Evolutionary conservation across 2,797 vertebrate species (phyloP).

Genomic region (Enteromius paludinosus): DNA sequence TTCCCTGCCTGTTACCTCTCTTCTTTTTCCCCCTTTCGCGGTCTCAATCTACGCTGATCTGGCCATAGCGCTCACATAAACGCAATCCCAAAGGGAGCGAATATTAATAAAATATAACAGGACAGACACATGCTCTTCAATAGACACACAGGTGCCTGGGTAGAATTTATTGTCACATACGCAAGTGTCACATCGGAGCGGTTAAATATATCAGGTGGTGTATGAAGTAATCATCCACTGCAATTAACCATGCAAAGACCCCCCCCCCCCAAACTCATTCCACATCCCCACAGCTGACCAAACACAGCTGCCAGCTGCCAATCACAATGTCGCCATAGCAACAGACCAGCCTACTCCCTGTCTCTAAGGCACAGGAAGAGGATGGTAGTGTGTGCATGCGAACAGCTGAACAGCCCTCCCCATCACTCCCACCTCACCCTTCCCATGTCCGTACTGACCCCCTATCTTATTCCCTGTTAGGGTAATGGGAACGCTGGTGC

Average conservation of each 20-base stretch:
- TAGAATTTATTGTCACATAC: slow-evolving; percentile 50
- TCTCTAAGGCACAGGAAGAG: slow-evolving; percentile 65
- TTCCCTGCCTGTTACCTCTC: slow-evolving; percentile 61
- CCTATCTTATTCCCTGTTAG: slow-evolving; percentile 65
- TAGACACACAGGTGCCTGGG: slow-evolving; percentile 46
- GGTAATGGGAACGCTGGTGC: slow-evolving; percentile 59
- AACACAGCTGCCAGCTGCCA: slow-evolving; percentile 73
- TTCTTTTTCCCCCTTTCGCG: slow-evolving; percentile 53
- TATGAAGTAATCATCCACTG: slow-evolving; percentile 49
- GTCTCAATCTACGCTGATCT: slow-evolving; percentile 39
- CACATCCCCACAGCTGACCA: slow-evolving; percentile 67
- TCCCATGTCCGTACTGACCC: slow-evolving; percentile 53
- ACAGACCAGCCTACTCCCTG: slow-evolving; percentile 68
- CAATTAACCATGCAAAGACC: slow-evolving; percentile 37
- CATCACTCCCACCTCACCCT: slow-evolving; percentile 26
- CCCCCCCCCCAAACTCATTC: slow-evolving; percentile 54
- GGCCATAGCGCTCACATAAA: slow-evolving; percentile 48
- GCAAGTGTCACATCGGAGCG: slow-evolving; percentile 36
- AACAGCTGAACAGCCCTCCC: slow-evolving; percentile 65
- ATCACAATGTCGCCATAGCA: slow-evolving; percentile 68
- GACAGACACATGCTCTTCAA: slow-evolving; percentile 37
- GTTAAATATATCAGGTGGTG: slow-evolving; percentile 55
- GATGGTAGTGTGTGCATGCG: slow-evolving; percentile 47
- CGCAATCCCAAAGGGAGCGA: slow-evolving; percentile 21
- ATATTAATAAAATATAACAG: slow-evolving; percentile 55